Evolutionary conservation across 2,888 invertebrate species (phyloP).

Genomic region (Synergus japonicus): DNA sequence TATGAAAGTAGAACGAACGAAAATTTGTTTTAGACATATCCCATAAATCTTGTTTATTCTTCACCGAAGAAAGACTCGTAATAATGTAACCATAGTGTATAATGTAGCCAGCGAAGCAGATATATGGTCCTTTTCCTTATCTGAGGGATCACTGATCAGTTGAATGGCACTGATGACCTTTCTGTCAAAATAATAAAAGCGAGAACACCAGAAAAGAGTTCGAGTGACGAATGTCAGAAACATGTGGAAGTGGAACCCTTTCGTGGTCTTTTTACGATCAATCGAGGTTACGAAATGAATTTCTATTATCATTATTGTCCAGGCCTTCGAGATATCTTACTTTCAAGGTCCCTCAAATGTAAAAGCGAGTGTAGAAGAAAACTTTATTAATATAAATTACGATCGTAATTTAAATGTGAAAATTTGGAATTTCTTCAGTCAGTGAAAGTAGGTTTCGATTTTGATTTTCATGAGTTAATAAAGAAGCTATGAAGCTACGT

Average conservation of each 20-base stretch:
- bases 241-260: background rate
- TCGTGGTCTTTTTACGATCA: background rate
- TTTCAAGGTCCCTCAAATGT: background rate
- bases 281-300: conserved; percentile 13
- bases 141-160: conserved; percentile 10
- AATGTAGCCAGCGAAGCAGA: background rate
- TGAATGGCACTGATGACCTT: conserved; percentile 24
- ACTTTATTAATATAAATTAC: conserved; percentile 12
- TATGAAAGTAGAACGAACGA: conserved; percentile 1
- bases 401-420: background rate
- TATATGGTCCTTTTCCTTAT: conserved; percentile 15
- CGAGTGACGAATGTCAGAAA: conserved; percentile 19
- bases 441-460: conserved; percentile 18
- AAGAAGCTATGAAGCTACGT: background rate
- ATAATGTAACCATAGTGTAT: conserved; percentile 5
- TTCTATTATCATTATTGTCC: background rate
- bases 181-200: conserved; percentile 23
- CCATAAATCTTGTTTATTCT: conserved; percentile 16
- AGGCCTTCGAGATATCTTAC: background rate
- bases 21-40: background rate
- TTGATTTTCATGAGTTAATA: background rate
- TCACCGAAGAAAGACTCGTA: conserved; percentile 8
- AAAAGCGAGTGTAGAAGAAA: background rate
- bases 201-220: conserved; percentile 11
- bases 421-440: conserved; percentile 7